Base-by-base conservation (phyloP, 2,888 invertebrate genomes). In the Coleophora deauratella region DNA sequence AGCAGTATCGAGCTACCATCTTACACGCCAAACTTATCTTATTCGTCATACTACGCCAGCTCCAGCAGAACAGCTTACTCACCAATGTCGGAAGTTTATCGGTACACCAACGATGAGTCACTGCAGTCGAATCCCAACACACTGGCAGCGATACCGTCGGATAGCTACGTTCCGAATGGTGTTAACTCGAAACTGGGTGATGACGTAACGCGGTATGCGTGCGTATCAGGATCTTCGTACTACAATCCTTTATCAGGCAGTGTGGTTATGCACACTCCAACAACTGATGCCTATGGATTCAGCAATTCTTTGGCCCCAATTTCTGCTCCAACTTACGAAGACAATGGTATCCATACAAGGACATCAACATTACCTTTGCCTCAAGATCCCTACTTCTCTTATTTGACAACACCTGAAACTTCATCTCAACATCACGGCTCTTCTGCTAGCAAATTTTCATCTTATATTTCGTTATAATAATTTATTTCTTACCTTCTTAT, bases 21-120 rank as follows among this genome's bases (percentile, higher is more conserved):
- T 1, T 85, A 84, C 49, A 77, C 80, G 7, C 79, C 84, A 13
- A 82, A 80, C 56, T 62, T 82, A 47, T 72, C 79, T 47, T 81
- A 77, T 60, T 72, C 81, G 32, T 72, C 85, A 37, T 82, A 84
- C 44, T 56, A 69, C 12, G 57, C 73, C 41, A 66, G 69, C 4
- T 51, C 75, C 27, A 72, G 55, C 49, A 72, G 74, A 47, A 55
- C 71, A 42, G 61, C 67, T 75, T 85, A 82, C 78, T 81, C 85
- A 75, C 71, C 81, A 33, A 70, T 81, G 62, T 48, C 79, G 32
- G 82, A 84, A 47, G 72, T 72, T 74, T 81, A 81, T 78, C 78
- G 82, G 50, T 81, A 77, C 57, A 51, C 57, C 37, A 73, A 57
- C 63, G 82, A 85, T 80, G 85, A 85, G 52, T 79, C 81, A 82